Percentiles rank a stretch among this genome's conserved stretches.
Conservation (phyloP, 2,888 invertebrate genomes). For the Spisula subtruncata region DNA sequence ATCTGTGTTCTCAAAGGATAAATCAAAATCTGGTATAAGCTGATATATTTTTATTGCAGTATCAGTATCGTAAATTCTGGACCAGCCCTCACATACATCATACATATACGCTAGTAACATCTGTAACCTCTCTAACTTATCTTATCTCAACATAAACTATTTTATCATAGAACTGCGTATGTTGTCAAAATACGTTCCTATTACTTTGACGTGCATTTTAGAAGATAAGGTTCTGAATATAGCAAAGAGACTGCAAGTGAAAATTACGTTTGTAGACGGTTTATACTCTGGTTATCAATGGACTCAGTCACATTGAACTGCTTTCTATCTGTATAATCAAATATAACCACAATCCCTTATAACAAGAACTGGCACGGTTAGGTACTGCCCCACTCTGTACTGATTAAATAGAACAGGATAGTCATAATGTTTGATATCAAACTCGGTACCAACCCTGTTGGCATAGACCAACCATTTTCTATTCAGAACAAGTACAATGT, state of each 20-base stretch:
- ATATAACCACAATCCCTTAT: neutral
- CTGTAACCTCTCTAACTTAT: neutral
- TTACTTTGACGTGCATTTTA: neutral
- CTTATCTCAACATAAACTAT: neutral
- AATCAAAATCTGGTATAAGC: no score
- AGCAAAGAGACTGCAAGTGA: neutral
- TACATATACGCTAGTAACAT: neutral
- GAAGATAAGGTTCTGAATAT: neutral
- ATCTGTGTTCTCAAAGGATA: no score
- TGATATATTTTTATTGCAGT: no score
- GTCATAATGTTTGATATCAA: no score
- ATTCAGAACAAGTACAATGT: no score
- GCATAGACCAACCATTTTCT: no score
- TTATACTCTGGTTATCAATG: neutral
- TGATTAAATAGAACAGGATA: no score
- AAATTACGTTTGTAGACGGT: neutral
- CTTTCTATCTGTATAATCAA: neutral
- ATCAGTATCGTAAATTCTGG: no score
- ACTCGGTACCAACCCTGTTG: no score
- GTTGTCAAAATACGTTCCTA: neutral
- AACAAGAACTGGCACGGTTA: no score
- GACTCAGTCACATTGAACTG: neutral
- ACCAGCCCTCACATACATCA: no score
- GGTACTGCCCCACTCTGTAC: no score
- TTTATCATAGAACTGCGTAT: neutral